A percentile compares a stretch with the other conserved stretches of the same genome.
These are phyloP conservation scores for Drosophila albomicans DNA, from an alignment of 1,140 invertebrate species.

Conservation along the genomic window DNA sequence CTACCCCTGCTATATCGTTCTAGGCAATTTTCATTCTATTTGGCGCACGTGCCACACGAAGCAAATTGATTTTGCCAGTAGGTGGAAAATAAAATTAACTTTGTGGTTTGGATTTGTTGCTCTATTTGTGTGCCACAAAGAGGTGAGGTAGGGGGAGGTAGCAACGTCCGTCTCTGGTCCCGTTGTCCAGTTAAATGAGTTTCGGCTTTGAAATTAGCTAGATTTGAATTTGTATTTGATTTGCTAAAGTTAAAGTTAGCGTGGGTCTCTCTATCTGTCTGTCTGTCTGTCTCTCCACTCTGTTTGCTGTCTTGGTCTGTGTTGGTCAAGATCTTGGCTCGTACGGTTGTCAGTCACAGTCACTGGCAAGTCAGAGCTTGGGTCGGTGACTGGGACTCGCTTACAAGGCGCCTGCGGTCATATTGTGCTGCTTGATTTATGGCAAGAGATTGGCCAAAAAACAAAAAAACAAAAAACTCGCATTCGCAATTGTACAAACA, in stretches of 20 bases:
- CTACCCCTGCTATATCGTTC: background rate
- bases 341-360: conserved; percentile 74
- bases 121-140: conserved; percentile 50
- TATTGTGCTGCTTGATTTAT: conserved; percentile 79
- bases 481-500: conserved; percentile 77
- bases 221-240: conserved; percentile 83
- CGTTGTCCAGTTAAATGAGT: conserved; percentile 71
- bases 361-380: conserved; percentile 57
- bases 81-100: conserved; percentile 84
- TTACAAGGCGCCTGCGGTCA: conserved; percentile 81
- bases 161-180: conserved; percentile 3
- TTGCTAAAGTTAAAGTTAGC: conserved; percentile 66
- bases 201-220: conserved; percentile 80
- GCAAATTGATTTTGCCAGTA: conserved; percentile 84
- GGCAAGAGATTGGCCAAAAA: conserved; percentile 76
- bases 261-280: conserved; percentile 64
- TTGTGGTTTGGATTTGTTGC: conserved; percentile 65
- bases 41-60: conserved; percentile 84
- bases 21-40: conserved; percentile 75
- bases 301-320: conserved; percentile 18
- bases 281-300: background rate
- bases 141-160: no score
- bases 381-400: conserved; percentile 73
- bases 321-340: conserved; percentile 71
- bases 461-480: conserved; percentile 48